These are phyloP conservation scores for Rhopalosiphum padi DNA, from an alignment of 1,140 invertebrate species.

Conservation along the genomic window DNA sequence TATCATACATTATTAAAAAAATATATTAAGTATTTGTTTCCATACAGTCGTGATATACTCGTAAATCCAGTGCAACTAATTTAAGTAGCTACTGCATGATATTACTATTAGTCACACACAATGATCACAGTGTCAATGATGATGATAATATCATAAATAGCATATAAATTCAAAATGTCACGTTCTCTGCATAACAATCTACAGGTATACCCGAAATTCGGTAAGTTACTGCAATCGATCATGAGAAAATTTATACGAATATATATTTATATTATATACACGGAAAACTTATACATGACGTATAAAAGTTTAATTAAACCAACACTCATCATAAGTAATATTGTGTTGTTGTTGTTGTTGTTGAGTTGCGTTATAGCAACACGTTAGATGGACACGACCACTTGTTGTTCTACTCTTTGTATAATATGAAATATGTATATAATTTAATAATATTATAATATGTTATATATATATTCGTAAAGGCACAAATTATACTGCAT, in stretches of 20 bases:
- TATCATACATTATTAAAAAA: neutral
- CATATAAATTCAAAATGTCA: neutral
- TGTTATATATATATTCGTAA: neutral
- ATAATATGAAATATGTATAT: neutral
- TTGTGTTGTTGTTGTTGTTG: neutral
- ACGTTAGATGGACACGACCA: neutral
- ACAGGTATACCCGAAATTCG: neutral
- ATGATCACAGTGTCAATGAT: neutral
- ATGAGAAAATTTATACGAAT: neutral
- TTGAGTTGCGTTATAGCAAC: neutral
- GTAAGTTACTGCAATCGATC: neutral
- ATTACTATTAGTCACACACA: neutral
- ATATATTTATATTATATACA: neutral
- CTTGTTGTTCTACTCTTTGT: neutral
- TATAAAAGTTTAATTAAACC: neutral
- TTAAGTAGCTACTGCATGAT: neutral
- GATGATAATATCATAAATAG: neutral
- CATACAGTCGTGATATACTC: neutral
- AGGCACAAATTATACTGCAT: neutral
- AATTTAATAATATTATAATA: neutral
- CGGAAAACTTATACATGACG: neutral
- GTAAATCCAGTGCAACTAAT: neutral
- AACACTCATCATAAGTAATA: neutral
- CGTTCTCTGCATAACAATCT: neutral
- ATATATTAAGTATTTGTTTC: neutral